Percentiles rank a stretch among this genome's conserved stretches.
phyloP scores from a whole-genome alignment of 2,888 invertebrate species.

The Cheilosia vernalis region DNA sequence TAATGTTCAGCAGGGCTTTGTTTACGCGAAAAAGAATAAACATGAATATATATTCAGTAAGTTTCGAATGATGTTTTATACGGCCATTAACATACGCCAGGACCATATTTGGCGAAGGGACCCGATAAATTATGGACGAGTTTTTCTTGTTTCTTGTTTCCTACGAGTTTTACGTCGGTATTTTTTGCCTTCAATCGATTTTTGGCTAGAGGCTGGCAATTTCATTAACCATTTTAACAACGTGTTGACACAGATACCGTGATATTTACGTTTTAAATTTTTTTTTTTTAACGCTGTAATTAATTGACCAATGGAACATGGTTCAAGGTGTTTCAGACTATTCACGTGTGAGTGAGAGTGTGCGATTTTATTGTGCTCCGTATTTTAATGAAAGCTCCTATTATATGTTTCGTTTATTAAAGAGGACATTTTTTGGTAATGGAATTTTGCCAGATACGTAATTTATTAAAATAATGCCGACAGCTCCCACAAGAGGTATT shows the following conservation, averaged over 20 bases:
- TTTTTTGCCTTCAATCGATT: slow-evolving; percentile 13
- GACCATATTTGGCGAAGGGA: slow-evolving; percentile 33
- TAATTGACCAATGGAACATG: slow-evolving; percentile 44
- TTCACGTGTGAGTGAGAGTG: background rate
- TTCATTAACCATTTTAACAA: slow-evolving; percentile 29
- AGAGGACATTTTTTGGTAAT: background rate
- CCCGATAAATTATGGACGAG: slow-evolving; percentile 24
- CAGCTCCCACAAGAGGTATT: no score
- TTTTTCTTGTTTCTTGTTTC: background rate
- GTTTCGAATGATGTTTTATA: slow-evolving; percentile 26
- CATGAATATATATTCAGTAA: slow-evolving; percentile 40
- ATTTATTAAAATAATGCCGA: no score
- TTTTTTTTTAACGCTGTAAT: slow-evolving; percentile 26
- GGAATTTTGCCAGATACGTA: background rate
- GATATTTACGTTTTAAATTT: slow-evolving; percentile 6
- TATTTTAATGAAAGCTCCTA: no score
- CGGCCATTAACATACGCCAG: slow-evolving; percentile 41
- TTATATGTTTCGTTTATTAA: background rate
- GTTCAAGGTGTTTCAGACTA: background rate
- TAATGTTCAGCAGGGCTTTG: slow-evolving; percentile 8
- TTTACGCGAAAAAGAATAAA: slow-evolving; percentile 35
- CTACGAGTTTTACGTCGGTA: slow-evolving; percentile 6
- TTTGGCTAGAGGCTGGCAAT: background rate
- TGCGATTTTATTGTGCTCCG: background rate
- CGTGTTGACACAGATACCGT: slow-evolving; percentile 32